Base-by-base conservation (phyloP, 2,113 vertebrate genomes). In the Phaethon lepturus region DNA sequence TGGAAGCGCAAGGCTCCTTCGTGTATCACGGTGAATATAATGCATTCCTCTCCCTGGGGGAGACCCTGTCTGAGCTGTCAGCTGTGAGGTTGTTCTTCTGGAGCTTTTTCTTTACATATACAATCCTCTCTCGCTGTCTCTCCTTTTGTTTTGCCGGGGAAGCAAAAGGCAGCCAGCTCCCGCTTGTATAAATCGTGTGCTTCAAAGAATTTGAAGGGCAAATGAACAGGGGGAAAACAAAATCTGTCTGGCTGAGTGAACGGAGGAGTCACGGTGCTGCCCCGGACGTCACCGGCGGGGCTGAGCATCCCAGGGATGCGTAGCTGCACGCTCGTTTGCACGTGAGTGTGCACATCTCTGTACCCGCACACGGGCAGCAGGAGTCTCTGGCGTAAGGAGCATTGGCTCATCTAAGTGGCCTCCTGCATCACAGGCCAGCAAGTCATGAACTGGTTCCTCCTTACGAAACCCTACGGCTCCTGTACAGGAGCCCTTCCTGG, bases 21-120 rank as follows among this genome's bases (percentile, higher is more conserved):
- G 86, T 80, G 90, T 58, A 96, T 87, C 80, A 79, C 28, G 2
- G 92, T 79, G 93, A 92, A 95, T 93, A 93, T 12, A 92, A 93
- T 77, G 90, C 0, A 0, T 35, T 95, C 69, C 31, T 33, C 72
- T 95, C 95, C 96, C 92, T 2, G 1, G 59, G 88, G 95, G 93
- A 90, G 25, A 85, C 14, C 24, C 38, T 67, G 77, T 52, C 86
- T 92, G 90, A 92, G 92, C 88, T 96, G 88, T 94, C 96, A 95
- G 96, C 90, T 90, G 44, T 59, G 44, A 77, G 75, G 80, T 72
- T 96, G 84, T 44, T 96, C 82, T 92, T 73, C 85, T 74, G 62
- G 47, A 93, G 88, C 60, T 88, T 90, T 87, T 90, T 50, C 71
- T 91, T 93, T 81, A 5, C 53, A 2, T 18, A 7, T 6, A 53